Base-by-base conservation (phyloP, 2,797 vertebrate genomes). In the Siniperca undulata region DNA sequence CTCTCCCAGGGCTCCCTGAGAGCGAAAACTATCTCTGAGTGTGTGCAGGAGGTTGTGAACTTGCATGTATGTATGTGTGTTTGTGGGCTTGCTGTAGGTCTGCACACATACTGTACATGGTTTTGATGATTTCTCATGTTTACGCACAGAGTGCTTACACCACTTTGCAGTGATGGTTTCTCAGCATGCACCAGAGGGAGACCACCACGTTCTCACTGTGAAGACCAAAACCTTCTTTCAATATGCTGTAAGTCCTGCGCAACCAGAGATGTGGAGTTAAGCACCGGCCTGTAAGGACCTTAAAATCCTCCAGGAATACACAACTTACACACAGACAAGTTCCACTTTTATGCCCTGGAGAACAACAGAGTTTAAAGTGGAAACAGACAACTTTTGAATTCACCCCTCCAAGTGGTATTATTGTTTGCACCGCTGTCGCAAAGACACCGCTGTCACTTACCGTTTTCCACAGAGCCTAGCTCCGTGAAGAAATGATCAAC, bases 111-210 rank as follows among this genome's bases (percentile, higher is more conserved):
- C 65, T 42, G 40, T 42, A 73, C 67, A 79, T 73, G 84, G 74
- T 88, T 74, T 81, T 74, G 83, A 90, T 90, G n/a, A n/a, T 93
- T 91, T 84, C 86, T 89, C 79, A 79, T 90, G 83, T 92, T 93
- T 88, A 89, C 62, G 52, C 85, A 91, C 83, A 70, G 27, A 62
- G 79, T 53, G 80, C 77, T 89, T 86, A 81, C 80, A 86, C 70
- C 55, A 70, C 80, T 81, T 88, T 86, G 38, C 88, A 88, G 82
- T 72, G 87, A 92, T 72, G 75, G 38, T 77, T 81, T 89, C 84
- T 85, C 84, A 82, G 81, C 86, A 68, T 75, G 84, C 72, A 80
- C 56, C 85, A 80, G 78, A 77, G 64, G 61, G 50, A 82, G 78
- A 87, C 70, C 81, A 76, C 78, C 81, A 16, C n/a, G 56, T 74